phyloP scores from a whole-genome alignment of 2,888 invertebrate genomes.

The Clunio marinus region DNA sequence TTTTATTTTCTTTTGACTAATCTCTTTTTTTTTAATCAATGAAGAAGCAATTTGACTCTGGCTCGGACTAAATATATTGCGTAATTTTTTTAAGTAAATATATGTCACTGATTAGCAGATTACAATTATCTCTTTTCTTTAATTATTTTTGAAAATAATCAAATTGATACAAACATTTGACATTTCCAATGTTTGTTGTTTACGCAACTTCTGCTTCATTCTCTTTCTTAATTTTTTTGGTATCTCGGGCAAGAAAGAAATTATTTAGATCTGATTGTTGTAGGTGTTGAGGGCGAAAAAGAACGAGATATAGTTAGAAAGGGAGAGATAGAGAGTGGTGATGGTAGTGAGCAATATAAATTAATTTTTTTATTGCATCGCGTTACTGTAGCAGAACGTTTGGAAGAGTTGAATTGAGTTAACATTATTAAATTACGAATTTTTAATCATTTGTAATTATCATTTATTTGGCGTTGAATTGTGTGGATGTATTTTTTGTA shows the following conservation, averaged over 20 bases:
- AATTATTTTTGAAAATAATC: neutral
- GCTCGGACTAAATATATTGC: constrained; percentile 35
- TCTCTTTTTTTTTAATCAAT: constrained; percentile 3
- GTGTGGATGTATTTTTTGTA: neutral
- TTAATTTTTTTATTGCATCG: constrained; percentile 1
- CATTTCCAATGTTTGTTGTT: neutral
- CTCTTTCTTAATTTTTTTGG: too few relatives aligned
- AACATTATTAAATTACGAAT: neutral
- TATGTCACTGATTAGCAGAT: constrained; percentile 16
- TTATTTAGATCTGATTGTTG: too few relatives aligned
- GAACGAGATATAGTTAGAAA: too few relatives aligned
- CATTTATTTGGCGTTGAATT: neutral
- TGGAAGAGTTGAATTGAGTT: constrained; percentile 1
- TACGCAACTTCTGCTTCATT: neutral
- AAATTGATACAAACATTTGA: neutral
- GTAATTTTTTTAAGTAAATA: constrained; percentile 8
- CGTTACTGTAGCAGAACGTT: neutral
- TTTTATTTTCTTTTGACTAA: neutral
- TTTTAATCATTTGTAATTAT: neutral
- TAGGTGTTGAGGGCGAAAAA: too few relatives aligned
- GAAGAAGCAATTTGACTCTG: constrained; percentile 23
- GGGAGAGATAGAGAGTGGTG: neutral
- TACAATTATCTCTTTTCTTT: too few relatives aligned
- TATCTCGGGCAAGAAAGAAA: neutral
- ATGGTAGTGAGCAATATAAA: neutral